Evolutionary conservation across 2,888 invertebrate genomes (phyloP), one percentile per base, ranked within the genome.

Genomic region (Rhagonycha fulva): DNA sequence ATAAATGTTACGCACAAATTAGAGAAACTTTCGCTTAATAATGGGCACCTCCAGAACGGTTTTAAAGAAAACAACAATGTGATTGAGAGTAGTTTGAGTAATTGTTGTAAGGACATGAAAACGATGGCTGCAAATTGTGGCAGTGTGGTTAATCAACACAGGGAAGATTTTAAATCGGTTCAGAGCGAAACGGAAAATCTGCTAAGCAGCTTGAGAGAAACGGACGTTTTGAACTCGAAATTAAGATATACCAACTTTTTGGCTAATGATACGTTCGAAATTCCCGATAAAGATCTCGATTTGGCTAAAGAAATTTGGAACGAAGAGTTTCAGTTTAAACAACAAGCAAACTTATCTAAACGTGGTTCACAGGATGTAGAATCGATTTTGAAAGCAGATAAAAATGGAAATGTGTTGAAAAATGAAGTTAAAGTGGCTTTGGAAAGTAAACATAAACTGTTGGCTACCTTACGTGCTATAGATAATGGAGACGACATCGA

Each of bases 381-480:
- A 14, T 67, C 68, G 23, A 23, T 68, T 30, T 76, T 32, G 23
- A 74, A 74, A 23, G 28, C 68, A 12, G 81, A 81, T 69, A 82
- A 75, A 60, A 82, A 83, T 26, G 80, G 78, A 68, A 84, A 83
- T 71, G 69, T 77, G 10, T 9, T 26, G 5, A 60, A 80, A 71
- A 82, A 81, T 81, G 80, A 86, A 71, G 78, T 82, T 2, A 79
- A 81, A 62, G 84, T 85, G 30, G 82, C 82, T 7, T 68, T 80
- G 30, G 84, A 88, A 62, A 89, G 90, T 74, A 92, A 92, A 83
- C 89, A 88, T 69, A 91, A 91, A 82, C 84, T 93, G 62, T 86
- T 93, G 71, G 92, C 91, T 12, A 91, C 91, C 2, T 88, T 93
- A 76, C 91, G 91, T 82, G 91, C 91, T 23, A 93, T 93, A 78